A percentile compares a stretch with the other conserved stretches of the same genome.
These are phyloP conservation scores for Linyphia triangularis DNA, from an alignment of 2,888 invertebrate genomes.

Conservation along the genomic window DNA sequence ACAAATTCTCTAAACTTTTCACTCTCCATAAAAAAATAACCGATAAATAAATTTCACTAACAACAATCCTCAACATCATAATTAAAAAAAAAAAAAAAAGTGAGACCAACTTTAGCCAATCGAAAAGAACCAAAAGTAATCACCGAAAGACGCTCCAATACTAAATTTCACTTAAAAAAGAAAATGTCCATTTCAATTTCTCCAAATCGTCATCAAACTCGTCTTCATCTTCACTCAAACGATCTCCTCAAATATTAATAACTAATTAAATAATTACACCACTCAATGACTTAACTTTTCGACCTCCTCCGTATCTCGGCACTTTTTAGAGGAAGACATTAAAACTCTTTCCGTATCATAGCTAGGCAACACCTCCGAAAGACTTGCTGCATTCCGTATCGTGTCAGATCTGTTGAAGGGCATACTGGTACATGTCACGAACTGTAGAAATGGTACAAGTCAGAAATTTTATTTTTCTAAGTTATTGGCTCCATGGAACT, in stretches of 20 bases:
- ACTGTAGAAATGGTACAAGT: too few species aligned
- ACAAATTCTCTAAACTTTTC: too few species aligned
- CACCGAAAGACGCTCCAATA: background rate
- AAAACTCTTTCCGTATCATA: conserved; percentile 23
- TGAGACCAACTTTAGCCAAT: too few species aligned
- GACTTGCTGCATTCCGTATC: too few species aligned
- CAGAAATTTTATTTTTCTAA: too few species aligned
- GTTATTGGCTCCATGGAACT: too few species aligned
- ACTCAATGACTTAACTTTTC: conserved; percentile 40
- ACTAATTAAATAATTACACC: conserved; percentile 71
- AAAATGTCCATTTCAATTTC: background rate
- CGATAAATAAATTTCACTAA: too few species aligned
- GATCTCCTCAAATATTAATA: conserved; percentile 53
- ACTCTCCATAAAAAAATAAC: too few species aligned
- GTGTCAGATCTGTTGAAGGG: too few species aligned
- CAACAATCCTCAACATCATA: too few species aligned
- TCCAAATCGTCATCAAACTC: conserved; percentile 1
- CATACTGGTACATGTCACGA: too few species aligned
- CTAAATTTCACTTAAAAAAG: background rate
- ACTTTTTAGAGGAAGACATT: conserved; percentile 20
- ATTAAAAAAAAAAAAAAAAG: too few species aligned
- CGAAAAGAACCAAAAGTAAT: background rate
- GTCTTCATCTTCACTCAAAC: conserved; percentile 4
- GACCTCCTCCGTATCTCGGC: conserved; percentile 18
- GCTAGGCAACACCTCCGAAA: background rate